phyloP scores from a whole-genome alignment of 2,113 vertebrate genomes.

The Himantopus leucocephalus region DNA sequence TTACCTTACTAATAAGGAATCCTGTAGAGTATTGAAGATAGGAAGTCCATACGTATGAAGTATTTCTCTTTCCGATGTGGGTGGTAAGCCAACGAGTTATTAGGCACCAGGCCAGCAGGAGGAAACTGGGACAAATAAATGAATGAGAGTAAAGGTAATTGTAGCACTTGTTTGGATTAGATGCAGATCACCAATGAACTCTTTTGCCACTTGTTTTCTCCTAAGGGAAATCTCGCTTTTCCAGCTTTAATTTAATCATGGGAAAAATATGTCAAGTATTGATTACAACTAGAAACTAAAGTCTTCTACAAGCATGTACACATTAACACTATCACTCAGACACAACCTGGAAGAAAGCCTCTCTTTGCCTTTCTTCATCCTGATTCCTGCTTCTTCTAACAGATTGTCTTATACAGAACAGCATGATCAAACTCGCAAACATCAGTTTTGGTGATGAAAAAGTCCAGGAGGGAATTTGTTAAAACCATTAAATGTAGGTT shows the following conservation, averaged over 20 bases:
- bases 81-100: not conserved
- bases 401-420: not conserved
- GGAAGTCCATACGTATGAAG: not conserved
- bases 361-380: not conserved
- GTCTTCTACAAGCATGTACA: not conserved
- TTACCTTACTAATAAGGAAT: not conserved
- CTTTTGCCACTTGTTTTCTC: not conserved
- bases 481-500: not conserved
- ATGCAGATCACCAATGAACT: not conserved
- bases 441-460: conserved; percentile 16
- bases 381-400: not conserved
- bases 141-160: not conserved
- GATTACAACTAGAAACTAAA: conserved; percentile 26
- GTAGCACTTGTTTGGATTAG: conserved; percentile 44
- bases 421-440: conserved; percentile 10
- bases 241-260: conserved; percentile 32
- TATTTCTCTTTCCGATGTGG: not conserved
- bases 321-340: not conserved
- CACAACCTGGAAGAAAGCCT: conserved; percentile 35
- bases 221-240: conserved; percentile 7
- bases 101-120: not conserved
- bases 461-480: conserved; percentile 30
- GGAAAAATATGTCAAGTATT: conserved; percentile 18
- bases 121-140: not conserved
- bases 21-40: not conserved